Conservation (phyloP, 2,113 vertebrate species). For the Sminthopsis crassicaudata region DNA sequence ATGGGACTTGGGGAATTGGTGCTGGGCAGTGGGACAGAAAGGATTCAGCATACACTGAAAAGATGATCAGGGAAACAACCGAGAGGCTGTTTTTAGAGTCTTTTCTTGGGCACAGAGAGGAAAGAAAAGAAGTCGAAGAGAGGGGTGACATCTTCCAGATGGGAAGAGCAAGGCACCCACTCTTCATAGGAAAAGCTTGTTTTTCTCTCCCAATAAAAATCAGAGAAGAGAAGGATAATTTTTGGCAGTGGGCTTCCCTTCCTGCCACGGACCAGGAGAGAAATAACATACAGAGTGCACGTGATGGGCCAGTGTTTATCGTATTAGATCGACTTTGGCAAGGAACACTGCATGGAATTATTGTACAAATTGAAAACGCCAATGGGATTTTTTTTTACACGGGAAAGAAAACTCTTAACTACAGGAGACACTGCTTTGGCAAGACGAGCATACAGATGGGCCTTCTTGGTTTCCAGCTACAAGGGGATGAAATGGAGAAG, state of each 20-base stretch:
- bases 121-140: neutral
- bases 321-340: constrained; percentile 75
- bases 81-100: neutral
- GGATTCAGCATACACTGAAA: neutral
- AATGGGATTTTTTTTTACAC: constrained; percentile 70
- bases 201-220: constrained; percentile 50
- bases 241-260: constrained; percentile 45
- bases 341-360: constrained; percentile 64
- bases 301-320: constrained; percentile 69
- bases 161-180: constrained; percentile 16
- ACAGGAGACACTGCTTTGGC: constrained; percentile 24
- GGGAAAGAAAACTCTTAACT: constrained; percentile 53
- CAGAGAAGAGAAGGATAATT: constrained; percentile 52
- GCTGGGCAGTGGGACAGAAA: neutral
- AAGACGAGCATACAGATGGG: constrained; percentile 15
- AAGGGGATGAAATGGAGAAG: constrained; percentile 9
- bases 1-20: neutral
- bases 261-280: constrained; percentile 42
- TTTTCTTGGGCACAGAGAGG: neutral
- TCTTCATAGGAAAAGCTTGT: constrained; percentile 39
- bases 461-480: neutral
- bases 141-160: neutral
- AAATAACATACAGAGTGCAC: constrained; percentile 57
- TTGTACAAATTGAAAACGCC: constrained; percentile 72
- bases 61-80: neutral